Percentiles rank a stretch among this genome's conserved stretches.
Evolutionary conservation across 2,113 vertebrate species (phyloP).

Genomic region (Sciurus niger): DNA sequence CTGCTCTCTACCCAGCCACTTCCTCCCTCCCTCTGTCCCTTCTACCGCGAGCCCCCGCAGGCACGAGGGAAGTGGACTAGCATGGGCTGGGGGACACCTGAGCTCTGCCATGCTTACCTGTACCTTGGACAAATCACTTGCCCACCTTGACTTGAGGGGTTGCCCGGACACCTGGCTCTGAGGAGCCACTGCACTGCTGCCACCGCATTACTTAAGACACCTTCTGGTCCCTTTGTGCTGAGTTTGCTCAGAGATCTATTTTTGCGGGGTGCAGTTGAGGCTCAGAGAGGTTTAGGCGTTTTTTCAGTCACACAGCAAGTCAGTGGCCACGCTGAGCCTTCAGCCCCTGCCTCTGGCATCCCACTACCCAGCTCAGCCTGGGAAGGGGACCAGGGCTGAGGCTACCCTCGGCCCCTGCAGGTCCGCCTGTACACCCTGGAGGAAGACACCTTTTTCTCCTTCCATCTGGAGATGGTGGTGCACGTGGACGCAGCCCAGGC

Average conservation of each 20-base stretch:
- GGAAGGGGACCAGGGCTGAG: neutral
- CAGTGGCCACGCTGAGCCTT: neutral
- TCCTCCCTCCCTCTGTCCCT: neutral
- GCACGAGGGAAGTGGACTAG: neutral
- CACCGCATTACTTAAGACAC: too few species aligned
- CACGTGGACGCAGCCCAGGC: conserved; percentile 88
- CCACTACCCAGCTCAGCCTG: accelerated
- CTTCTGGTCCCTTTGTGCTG: neutral
- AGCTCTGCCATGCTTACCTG: neutral
- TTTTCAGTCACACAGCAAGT: neutral
- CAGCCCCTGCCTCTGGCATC: neutral
- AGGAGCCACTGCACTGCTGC: neutral
- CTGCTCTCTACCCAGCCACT: neutral
- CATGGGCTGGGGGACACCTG: neutral
- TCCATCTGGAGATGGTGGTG: conserved; percentile 94
- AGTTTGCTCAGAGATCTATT: neutral
- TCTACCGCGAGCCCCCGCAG: neutral
- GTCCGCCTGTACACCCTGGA: conserved; percentile 95
- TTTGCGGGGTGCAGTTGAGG: neutral
- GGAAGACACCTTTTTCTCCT: conserved; percentile 95
- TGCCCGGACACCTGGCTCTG: neutral
- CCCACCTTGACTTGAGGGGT: neutral
- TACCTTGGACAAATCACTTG: neutral
- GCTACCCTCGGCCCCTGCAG: conserved; percentile 81
- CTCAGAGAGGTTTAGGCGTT: neutral